Percentiles rank a stretch among this genome's conserved stretches.
Conservation (phyloP, 2,888 invertebrate species). For the Rhaphigaster nebulosa region DNA sequence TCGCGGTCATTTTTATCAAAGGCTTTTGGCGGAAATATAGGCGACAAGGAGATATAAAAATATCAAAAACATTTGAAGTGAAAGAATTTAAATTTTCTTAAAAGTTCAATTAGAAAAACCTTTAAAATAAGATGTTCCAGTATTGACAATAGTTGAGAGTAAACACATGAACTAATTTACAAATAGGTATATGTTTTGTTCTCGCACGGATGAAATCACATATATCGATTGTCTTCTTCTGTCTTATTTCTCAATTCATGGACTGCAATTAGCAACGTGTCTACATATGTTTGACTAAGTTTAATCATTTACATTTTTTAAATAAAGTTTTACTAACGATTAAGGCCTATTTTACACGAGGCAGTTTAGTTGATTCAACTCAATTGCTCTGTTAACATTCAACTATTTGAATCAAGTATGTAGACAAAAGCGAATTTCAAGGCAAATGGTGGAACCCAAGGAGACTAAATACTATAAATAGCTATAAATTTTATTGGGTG, state of each 20-base stretch:
- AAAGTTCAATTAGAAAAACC: neutral
- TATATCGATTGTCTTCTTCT: too few relatives aligned
- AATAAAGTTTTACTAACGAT: too few relatives aligned
- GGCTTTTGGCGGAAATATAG: neutral
- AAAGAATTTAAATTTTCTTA: neutral
- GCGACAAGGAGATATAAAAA: neutral
- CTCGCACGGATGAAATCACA: neutral
- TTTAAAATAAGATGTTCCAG: neutral
- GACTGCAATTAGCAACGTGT: neutral
- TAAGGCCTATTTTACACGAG: too few relatives aligned
- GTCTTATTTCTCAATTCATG: neutral
- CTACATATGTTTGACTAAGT: neutral
- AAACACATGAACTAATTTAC: neutral
- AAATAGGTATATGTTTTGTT: neutral
- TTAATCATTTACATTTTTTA: too few relatives aligned
- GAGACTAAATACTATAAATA: too few relatives aligned
- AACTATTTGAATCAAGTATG: too few relatives aligned
- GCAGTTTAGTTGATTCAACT: too few relatives aligned
- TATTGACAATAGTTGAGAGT: neutral
- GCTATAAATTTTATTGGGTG: too few relatives aligned
- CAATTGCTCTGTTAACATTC: too few relatives aligned
- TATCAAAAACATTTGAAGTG: neutral
- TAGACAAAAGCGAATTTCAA: too few relatives aligned
- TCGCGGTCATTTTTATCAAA: constrained; percentile 3
- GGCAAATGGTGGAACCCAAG: too few relatives aligned